Evolutionary conservation across 2,797 vertebrate genomes (phyloP), one percentile per base, ranked within the genome.

Genomic region (Alauda arvensis): DNA sequence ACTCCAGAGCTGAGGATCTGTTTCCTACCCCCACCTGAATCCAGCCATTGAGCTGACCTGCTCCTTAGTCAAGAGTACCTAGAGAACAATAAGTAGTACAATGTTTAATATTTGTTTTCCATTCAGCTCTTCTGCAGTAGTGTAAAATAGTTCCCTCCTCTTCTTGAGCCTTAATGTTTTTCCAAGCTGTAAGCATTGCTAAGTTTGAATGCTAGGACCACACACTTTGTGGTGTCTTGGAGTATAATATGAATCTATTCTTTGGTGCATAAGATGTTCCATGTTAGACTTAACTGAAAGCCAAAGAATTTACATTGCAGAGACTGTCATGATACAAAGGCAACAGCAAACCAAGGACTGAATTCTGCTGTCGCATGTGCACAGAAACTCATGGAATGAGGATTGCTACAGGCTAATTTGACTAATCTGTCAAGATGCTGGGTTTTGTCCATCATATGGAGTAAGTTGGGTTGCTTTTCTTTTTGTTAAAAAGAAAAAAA

Each of bases 261-360:
- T 93, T 92, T 90, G 92, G 89, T 94, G 85, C 29, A 4, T 79
- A 85, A 85, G 57, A 33, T 89, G 70, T 71, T 88, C 78, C 56
- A 40, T 29, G 37, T 89, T 39, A 85, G 70, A 85, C 11, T 23
- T 46, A 81, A 87, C 0, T 48, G 56, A 91, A 94, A 94, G 91
- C 95, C 95, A 95, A 94, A 95, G 94, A 87, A 85, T 57, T 90
- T 83, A 67, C 40, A 52, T 48, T 79, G 83, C 87, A 85, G 77
- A 66, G 68, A 78, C 63, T 60, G 49, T 56, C 63, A 66, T 0
- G 0, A 65, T 40, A 66, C 63, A 82, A 65, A 71, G 76, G 62
- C 29, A 87, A 37, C 69, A 75, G 68, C 81, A 82, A 89, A 87
- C 42, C 52, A 51, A 88, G 74, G 83, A 75, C 79, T 84, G 83